Base-by-base conservation (phyloP, 2,888 invertebrate genomes). In the Selenia dentaria region DNA sequence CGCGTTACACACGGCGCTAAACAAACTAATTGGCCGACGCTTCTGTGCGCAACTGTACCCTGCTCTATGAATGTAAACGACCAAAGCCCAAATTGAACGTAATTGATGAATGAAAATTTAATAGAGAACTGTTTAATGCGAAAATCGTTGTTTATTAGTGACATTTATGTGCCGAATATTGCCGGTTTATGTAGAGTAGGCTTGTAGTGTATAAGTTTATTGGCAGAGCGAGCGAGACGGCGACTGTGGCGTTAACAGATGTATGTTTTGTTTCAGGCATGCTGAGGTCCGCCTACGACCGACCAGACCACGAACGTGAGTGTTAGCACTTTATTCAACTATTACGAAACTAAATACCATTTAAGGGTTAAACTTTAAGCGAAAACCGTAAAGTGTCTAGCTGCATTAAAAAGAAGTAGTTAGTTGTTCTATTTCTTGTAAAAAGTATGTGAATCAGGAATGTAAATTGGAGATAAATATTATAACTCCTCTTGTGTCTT, bases 221-320 rank as follows among this genome's bases (percentile, higher is more conserved):
- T 56, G 38, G 54, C 24, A 33, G 8, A n/a, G 2, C 18, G 1
- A 3, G 8, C 3, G 26, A 14, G 13, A 2, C 13, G 22, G 11
- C 2, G 6, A n/a, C 5, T 3, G 34, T n/a, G 6, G 6, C 14
- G 14, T 22, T 13, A 16, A 28, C 24, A 13, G 47, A 13, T n/a
- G 39, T 28, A 57, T 43, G 8, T 13, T 22, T 67, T 69, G 62
- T 71, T 71, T 0, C 79, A 90, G 90, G 90, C 80, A 90, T 90
- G 90, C 88, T 90, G 83, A 89, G 90, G 75, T 81, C 86, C 39
- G 87, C 89, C 55, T 90, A 76, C 83, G 90, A 90, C 59, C 79
- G 90, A 43, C 82, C 87, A 73, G 90, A 90, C 67, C 90, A 90
- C 90, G 90, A 90, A 87, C 90, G 90, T 90, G 59, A 90, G 90